Conservation (phyloP, 1,140 invertebrate genomes). For the Trachymyrmex septentrionalis region DNA sequence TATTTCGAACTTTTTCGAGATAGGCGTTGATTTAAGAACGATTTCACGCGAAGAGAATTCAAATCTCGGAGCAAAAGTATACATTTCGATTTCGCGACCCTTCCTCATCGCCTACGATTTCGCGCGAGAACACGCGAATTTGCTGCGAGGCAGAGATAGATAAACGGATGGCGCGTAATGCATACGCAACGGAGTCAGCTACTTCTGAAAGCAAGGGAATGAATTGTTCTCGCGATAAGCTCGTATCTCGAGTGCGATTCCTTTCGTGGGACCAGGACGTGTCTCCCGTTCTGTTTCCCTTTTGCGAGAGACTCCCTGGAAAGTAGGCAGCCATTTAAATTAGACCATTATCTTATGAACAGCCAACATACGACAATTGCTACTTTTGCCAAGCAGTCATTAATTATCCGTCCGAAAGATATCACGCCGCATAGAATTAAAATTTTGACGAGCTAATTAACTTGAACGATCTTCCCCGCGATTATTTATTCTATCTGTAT, state of each 20-base stretch:
- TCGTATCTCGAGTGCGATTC: constrained; percentile 71
- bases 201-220: constrained; percentile 74
- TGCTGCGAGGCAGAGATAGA: constrained; percentile 27
- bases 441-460: constrained; percentile 59
- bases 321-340: constrained; percentile 61
- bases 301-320: constrained; percentile 11
- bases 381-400: constrained; percentile 31
- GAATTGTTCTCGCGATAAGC: constrained; percentile 77
- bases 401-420: constrained; percentile 36
- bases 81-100: not conserved
- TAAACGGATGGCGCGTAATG: constrained; percentile 64
- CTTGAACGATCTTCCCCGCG: not conserved
- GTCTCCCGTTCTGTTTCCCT: constrained; percentile 46
- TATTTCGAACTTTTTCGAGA: not conserved
- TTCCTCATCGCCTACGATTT: not conserved
- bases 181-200: constrained; percentile 72
- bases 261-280: constrained; percentile 53
- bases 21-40: constrained; percentile 12
- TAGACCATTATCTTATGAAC: constrained; percentile 65
- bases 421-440: constrained; percentile 25
- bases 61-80: not conserved
- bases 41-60: no score
- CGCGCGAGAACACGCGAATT: constrained; percentile 29
- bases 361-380: constrained; percentile 48
- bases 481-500: not conserved